These are phyloP conservation scores for Tanaodytes sp. DNA, from an alignment of 2,888 invertebrate genomes.

Conservation along the genomic window DNA sequence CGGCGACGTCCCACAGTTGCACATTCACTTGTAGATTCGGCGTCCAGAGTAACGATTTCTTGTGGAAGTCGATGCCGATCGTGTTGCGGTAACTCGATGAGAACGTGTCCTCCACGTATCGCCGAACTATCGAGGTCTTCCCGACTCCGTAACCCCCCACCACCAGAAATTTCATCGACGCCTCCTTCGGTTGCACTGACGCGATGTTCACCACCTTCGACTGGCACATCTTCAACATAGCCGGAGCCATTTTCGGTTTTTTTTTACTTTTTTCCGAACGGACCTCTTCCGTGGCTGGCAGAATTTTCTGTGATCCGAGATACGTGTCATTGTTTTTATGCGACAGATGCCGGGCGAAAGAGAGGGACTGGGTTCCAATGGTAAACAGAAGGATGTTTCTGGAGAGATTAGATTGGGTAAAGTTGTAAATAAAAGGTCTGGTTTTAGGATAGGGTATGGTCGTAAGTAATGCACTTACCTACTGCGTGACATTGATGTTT, in stretches of 20 bases:
- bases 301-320: too few species aligned
- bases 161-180: constrained; percentile 32
- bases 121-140: constrained; percentile 37
- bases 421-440: too few species aligned
- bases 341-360: too few species aligned
- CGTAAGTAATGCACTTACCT: too few species aligned
- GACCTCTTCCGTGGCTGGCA: too few species aligned
- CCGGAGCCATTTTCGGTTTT: background rate
- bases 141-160: constrained; percentile 31
- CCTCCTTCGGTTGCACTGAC: background rate
- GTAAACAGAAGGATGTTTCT: too few species aligned
- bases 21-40: constrained; percentile 15
- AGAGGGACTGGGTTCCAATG: too few species aligned
- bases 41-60: constrained; percentile 15
- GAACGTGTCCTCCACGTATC: constrained; percentile 20
- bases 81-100: background rate
- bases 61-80: constrained; percentile 35
- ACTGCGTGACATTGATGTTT: too few species aligned
- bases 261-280: too few species aligned
- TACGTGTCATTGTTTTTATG: too few species aligned
- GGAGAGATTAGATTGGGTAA: too few species aligned
- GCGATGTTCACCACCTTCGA: constrained; percentile 18
- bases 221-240: background rate
- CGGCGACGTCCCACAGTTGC: constrained; percentile 47
- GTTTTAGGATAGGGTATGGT: too few species aligned